Conservation (phyloP, 2,113 vertebrate genomes). For the Hiodon alosoides region DNA sequence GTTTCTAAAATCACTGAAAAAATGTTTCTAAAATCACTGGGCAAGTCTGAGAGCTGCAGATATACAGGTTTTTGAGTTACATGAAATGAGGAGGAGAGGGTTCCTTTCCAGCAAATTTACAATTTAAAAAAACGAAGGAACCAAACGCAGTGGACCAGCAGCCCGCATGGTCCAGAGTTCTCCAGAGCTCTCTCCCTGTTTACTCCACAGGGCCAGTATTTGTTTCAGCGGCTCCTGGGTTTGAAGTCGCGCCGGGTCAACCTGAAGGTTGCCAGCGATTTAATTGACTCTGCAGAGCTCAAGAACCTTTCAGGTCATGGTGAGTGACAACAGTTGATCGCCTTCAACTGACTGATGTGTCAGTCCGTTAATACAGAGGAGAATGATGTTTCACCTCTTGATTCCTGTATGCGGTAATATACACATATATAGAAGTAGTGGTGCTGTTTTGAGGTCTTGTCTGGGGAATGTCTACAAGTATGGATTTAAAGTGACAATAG, state of each 20-base stretch:
- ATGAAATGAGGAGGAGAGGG: no score
- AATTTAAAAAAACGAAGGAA: no score
- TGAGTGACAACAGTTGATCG: conserved; percentile 29
- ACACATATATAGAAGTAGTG: neutral
- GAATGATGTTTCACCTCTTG: neutral
- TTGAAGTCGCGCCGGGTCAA: conserved; percentile 51
- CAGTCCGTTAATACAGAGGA: neutral
- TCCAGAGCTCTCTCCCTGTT: neutral
- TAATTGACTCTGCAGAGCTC: conserved; percentile 51
- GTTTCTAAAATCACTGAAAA: no score
- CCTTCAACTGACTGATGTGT: neutral
- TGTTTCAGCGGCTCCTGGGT: conserved; percentile 54
- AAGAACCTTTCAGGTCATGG: conserved; percentile 41
- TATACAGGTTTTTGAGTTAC: no score
- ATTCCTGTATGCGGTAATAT: neutral
- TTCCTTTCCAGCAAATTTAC: no score
- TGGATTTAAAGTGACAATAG: neutral
- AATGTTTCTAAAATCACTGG: no score
- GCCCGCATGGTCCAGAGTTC: neutral
- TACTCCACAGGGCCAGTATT: conserved; percentile 51
- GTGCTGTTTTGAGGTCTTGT: neutral
- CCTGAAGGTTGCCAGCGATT: conserved; percentile 61
- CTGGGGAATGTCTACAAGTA: neutral
- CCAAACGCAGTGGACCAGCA: no score
- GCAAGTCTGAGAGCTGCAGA: no score